phyloP scores from a whole-genome alignment of 2,113 vertebrate species.

The Muscicapa adusta region DNA sequence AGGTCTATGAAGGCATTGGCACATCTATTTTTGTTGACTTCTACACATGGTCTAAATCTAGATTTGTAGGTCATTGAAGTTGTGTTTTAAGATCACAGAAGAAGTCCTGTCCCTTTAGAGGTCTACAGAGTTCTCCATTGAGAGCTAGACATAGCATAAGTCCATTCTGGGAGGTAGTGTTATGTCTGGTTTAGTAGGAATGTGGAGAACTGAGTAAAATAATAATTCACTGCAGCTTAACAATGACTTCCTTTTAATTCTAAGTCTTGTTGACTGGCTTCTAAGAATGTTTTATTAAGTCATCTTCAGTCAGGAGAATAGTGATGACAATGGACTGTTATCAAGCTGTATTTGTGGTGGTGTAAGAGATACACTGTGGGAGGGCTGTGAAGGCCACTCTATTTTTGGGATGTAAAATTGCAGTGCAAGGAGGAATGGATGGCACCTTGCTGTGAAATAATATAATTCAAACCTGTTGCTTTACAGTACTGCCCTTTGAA shows the following conservation, averaged over 20 bases:
- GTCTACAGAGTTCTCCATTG: background rate
- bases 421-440: slow-evolving; percentile 41
- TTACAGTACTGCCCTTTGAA: slow-evolving; percentile 14
- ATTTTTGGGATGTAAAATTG: slow-evolving; percentile 53
- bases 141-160: background rate
- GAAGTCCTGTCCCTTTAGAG: background rate
- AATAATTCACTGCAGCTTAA: background rate
- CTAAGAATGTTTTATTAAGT: slow-evolving; percentile 40
- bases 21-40: background rate
- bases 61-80: background rate
- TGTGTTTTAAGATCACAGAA: background rate
- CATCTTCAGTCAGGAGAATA: background rate
- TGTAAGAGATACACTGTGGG: slow-evolving; percentile 22
- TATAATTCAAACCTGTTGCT: background rate
- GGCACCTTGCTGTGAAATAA: slow-evolving; percentile 61
- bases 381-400: slow-evolving; percentile 52
- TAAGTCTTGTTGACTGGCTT: background rate
- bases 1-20: background rate
- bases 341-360: background rate
- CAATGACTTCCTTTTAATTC: background rate
- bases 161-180: background rate
- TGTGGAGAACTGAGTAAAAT: background rate
- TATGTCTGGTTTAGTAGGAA: background rate
- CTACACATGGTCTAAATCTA: background rate
- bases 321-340: background rate